A percentile compares a stretch with the other conserved stretches of the same genome.
These are phyloP conservation scores for Rhabdornis inornatus DNA, from an alignment of 2,113 vertebrate species.

Conservation along the genomic window DNA sequence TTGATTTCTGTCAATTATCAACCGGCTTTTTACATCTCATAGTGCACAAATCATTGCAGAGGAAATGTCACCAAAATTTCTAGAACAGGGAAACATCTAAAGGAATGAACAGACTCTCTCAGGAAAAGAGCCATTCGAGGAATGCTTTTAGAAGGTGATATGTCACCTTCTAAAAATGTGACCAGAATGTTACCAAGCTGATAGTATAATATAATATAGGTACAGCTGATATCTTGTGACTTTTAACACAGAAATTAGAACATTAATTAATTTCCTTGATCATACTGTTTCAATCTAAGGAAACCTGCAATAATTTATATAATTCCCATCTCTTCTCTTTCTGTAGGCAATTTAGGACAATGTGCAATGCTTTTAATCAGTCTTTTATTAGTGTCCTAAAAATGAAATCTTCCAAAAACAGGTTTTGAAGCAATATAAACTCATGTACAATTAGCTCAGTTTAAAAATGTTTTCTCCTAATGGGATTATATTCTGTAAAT, in stretches of 20 bases:
- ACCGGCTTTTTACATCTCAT: not conserved
- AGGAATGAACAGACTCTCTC: not conserved
- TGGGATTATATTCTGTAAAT: constrained; percentile 74
- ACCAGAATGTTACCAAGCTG: not conserved
- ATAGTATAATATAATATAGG: not conserved
- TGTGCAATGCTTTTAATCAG: constrained; percentile 40
- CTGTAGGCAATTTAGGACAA: constrained; percentile 62
- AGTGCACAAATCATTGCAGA: not conserved
- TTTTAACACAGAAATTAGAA: constrained; percentile 20
- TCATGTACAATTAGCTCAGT: constrained; percentile 70
- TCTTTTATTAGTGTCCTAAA: constrained; percentile 63
- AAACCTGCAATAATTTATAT: constrained; percentile 56
- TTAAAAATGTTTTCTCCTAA: constrained; percentile 72
- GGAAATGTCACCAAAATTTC: not conserved
- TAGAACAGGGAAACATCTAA: not conserved
- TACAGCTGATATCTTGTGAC: not conserved
- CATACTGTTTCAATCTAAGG: not conserved
- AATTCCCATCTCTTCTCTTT: constrained; percentile 34
- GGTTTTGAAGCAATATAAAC: constrained; percentile 67
- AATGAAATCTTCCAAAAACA: constrained; percentile 64
- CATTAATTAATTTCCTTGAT: constrained; percentile 33
- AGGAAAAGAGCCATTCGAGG: not conserved
- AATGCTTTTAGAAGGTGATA: not conserved
- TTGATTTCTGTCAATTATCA: constrained; percentile 18
- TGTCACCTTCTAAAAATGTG: too few relatives aligned